phyloP scores from a whole-genome alignment of 2,888 invertebrate genomes.

The Amblyjoppa proteus region DNA sequence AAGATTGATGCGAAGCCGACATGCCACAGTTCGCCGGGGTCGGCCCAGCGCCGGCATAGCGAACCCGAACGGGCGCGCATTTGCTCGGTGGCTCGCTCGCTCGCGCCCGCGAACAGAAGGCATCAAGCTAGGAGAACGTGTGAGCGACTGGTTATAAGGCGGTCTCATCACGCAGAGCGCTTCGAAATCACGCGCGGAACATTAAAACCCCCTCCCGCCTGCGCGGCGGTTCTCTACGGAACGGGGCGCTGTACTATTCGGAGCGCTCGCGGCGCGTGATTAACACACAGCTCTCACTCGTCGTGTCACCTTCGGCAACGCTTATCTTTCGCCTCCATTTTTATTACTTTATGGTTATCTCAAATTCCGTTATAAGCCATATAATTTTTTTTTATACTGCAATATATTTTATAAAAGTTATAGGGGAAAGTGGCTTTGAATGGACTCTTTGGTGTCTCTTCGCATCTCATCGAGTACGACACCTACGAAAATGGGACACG shows the following conservation, averaged over 20 bases:
- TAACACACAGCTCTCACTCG: slow-evolving; percentile 6
- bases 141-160: slow-evolving; percentile 83
- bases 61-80: slow-evolving; percentile 61
- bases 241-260: slow-evolving; percentile 32
- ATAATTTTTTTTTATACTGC: neutral
- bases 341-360: slow-evolving; percentile 10
- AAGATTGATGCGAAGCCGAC: slow-evolving; percentile 84
- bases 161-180: slow-evolving; percentile 79
- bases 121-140: slow-evolving; percentile 72
- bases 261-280: slow-evolving; percentile 1
- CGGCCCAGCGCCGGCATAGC: slow-evolving; percentile 66
- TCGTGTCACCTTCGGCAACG: slow-evolving; percentile 2
- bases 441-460: neutral
- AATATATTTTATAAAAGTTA: neutral
- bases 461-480: neutral
- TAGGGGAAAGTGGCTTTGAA: neutral
- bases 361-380: neutral
- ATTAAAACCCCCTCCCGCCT: slow-evolving; percentile 61
- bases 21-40: slow-evolving; percentile 81
- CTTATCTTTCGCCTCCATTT: neutral
- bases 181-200: slow-evolving; percentile 77
- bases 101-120: slow-evolving; percentile 68
- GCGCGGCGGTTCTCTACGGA: slow-evolving; percentile 56
- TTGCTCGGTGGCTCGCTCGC: slow-evolving; percentile 19
- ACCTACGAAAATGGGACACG: neutral